Conservation (phyloP, 2,888 invertebrate species). For the Zhengitettix transpicula region DNA sequence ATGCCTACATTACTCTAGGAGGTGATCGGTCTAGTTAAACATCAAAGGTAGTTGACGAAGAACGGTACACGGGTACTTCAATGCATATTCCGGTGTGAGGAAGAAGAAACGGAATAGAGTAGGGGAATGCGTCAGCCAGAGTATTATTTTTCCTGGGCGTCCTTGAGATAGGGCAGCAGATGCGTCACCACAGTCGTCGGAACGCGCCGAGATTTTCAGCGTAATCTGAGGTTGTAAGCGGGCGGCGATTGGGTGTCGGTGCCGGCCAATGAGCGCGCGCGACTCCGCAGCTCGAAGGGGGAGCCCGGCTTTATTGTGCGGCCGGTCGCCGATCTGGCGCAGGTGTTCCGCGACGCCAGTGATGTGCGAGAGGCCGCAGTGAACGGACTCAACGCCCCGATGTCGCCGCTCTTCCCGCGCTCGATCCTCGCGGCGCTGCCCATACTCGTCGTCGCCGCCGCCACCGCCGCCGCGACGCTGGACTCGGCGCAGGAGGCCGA, state of each 20-base stretch:
- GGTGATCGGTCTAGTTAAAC: too few species aligned
- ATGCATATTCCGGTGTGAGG: too few species aligned
- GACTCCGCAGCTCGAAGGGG: neutral
- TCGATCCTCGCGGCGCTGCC: neutral
- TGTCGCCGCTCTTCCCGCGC: neutral
- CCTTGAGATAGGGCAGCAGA: too few species aligned
- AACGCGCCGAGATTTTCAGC: too few species aligned
- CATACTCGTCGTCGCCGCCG: neutral
- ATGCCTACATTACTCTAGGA: too few species aligned
- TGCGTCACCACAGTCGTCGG: too few species aligned
- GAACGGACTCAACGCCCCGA: neutral
- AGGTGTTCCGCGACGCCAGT: neutral
- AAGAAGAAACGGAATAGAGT: too few species aligned
- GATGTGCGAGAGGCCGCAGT: neutral
- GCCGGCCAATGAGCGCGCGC: neutral
- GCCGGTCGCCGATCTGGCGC: neutral
- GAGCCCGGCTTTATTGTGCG: neutral
- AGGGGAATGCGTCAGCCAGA: too few species aligned
- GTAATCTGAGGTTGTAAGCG: neutral
- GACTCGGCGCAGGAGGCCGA: neutral
- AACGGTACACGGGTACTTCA: too few species aligned
- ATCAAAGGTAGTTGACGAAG: too few species aligned
- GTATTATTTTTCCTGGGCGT: too few species aligned
- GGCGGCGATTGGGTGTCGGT: neutral
- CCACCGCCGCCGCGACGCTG: neutral